Percentiles rank a stretch among this genome's conserved stretches.
These are phyloP conservation scores for Diarsia dahlii DNA, from an alignment of 2,888 invertebrate genomes.

Conservation along the genomic window DNA sequence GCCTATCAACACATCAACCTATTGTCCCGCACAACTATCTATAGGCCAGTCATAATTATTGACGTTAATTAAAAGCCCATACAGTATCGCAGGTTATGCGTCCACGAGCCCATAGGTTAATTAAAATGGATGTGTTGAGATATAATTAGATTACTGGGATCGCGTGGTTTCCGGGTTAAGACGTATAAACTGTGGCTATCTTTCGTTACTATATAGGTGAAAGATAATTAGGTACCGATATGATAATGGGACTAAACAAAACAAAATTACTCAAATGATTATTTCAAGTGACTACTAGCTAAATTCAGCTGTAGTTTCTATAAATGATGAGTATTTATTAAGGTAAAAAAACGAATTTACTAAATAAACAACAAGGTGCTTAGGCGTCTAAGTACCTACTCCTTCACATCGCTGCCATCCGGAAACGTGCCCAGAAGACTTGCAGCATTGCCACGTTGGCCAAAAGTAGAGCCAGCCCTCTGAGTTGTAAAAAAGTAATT, in stretches of 20 bases:
- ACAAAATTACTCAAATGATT: no score
- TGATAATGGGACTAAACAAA: no score
- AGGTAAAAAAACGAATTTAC: no score
- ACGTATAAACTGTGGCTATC: no score
- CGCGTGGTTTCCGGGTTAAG: not conserved
- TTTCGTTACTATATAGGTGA: not conserved
- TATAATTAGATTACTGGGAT: slow-evolving; percentile 18
- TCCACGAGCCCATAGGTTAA: slow-evolving; percentile 17
- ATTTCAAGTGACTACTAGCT: no score
- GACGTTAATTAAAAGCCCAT: slow-evolving; percentile 45
- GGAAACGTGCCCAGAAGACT: no score
- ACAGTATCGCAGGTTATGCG: slow-evolving; percentile 16
- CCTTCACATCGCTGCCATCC: no score
- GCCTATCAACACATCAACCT: slow-evolving; percentile 8
- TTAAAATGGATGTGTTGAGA: slow-evolving; percentile 30
- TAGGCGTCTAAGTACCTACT: no score
- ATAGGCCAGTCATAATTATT: slow-evolving; percentile 26
- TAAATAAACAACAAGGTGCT: no score
- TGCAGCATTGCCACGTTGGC: no score
- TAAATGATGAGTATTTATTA: not conserved
- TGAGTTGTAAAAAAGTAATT: not conserved
- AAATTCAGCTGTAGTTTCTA: not conserved
- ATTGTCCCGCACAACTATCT: not conserved
- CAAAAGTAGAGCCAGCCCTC: no score
- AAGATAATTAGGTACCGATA: not conserved